These are phyloP conservation scores for Triops longicaudatus DNA, from an alignment of 1,140 invertebrate genomes.

Conservation along the genomic window DNA sequence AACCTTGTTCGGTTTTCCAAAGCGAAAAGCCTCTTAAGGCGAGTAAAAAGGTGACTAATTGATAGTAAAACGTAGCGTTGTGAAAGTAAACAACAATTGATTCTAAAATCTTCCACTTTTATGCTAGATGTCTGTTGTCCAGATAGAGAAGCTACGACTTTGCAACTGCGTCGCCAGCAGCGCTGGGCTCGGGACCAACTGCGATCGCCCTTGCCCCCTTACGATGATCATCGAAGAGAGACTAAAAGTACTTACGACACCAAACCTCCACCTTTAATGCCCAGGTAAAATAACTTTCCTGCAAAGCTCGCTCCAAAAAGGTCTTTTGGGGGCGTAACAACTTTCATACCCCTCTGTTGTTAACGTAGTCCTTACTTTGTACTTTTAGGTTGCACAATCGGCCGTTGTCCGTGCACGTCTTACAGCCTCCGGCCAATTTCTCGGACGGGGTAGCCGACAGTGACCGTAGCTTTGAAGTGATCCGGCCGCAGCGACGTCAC, in stretches of 20 bases:
- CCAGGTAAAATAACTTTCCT: background rate
- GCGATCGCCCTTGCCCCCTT: background rate
- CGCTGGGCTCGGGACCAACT: background rate
- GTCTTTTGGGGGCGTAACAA: no score
- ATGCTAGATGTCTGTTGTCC: background rate
- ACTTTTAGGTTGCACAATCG: background rate
- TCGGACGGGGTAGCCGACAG: background rate
- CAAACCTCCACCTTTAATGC: background rate
- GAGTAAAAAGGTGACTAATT: no score
- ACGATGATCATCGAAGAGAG: background rate
- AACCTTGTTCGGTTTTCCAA: no score
- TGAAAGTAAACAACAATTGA: no score
- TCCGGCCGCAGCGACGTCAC: background rate
- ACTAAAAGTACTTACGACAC: background rate
- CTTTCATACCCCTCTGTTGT: background rate
- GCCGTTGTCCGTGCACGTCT: background rate
- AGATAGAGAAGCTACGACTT: background rate
- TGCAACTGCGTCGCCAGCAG: background rate
- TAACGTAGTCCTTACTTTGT: background rate
- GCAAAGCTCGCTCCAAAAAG: no score
- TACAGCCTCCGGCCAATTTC: background rate
- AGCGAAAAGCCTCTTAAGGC: no score
- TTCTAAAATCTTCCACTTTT: no score
- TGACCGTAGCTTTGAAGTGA: constrained; percentile 1
- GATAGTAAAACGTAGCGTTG: no score